Evolutionary conservation across 2,113 vertebrate species (phyloP).

Genomic region (Rynchops niger): DNA sequence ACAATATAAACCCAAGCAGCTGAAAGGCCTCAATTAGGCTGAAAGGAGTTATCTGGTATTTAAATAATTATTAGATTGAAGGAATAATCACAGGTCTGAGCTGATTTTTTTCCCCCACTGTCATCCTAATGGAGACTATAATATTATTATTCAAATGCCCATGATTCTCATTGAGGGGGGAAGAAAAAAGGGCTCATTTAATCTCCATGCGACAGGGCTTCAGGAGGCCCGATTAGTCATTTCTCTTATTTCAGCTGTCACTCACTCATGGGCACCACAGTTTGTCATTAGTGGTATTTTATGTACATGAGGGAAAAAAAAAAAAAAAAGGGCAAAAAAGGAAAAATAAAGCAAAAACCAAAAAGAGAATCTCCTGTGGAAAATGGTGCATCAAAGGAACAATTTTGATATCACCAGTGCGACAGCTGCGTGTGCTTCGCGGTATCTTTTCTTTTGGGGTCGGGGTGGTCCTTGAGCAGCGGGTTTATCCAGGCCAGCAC

Average conservation of each 20-base stretch:
- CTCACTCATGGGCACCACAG: constrained; percentile 75
- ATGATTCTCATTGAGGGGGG: constrained; percentile 73
- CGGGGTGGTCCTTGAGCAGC: neutral
- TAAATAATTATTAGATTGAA: constrained; percentile 87
- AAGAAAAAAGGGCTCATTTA: constrained; percentile 72
- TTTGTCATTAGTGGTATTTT: constrained; percentile 84
- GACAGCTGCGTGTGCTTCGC: constrained; percentile 59
- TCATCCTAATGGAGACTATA: constrained; percentile 81
- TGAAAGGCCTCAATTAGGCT: constrained; percentile 83
- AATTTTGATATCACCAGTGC: constrained; percentile 68
- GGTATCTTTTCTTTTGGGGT: neutral
- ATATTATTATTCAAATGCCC: constrained; percentile 87
- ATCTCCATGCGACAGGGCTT: constrained; percentile 74
- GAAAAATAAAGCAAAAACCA: constrained; percentile 42
- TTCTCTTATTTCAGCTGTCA: constrained; percentile 86
- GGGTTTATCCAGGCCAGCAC: neutral
- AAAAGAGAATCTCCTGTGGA: constrained; percentile 40
- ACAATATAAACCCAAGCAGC: constrained; percentile 62
- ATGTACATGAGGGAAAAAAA: constrained; percentile 56
- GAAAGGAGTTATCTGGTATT: constrained; percentile 83
- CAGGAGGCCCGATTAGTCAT: constrained; percentile 76
- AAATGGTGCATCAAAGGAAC: constrained; percentile 68
- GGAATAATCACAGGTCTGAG: constrained; percentile 84
- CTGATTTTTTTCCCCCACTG: constrained; percentile 75
- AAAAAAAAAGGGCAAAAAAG: neutral